Percentiles rank a stretch among this genome's conserved stretches.
phyloP scores from a whole-genome alignment of 1,140 invertebrate species.

The Procambarus virginalis region DNA sequence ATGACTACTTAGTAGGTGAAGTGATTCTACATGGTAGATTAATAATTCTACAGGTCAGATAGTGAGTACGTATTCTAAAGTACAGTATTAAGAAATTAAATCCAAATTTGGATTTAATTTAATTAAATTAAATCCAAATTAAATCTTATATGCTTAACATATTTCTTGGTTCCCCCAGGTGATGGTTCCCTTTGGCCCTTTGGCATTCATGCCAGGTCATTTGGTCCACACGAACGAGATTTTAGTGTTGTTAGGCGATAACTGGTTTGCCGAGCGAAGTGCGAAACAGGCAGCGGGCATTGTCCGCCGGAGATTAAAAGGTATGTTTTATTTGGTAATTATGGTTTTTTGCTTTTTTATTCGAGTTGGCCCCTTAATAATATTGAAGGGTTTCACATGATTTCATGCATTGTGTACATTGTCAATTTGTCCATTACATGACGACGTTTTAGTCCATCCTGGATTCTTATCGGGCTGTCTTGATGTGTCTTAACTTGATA shows the following conservation, averaged over 20 bases:
- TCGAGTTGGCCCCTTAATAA: neutral
- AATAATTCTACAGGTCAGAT: no score
- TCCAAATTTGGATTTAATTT: no score
- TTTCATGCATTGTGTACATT: no score
- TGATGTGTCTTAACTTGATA: no score
- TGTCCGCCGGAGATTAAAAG: constrained; percentile 57
- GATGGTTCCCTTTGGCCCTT: constrained; percentile 55
- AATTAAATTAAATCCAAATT: neutral
- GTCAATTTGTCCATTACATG: no score
- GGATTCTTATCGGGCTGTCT: no score
- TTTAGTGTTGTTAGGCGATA: constrained; percentile 81
- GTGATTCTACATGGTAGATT: no score
- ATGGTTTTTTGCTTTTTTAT: neutral
- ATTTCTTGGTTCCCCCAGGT: constrained; percentile 30
- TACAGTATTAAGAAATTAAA: no score
- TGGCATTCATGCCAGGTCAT: constrained; percentile 81
- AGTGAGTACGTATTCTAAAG: no score
- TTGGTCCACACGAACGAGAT: constrained; percentile 85
- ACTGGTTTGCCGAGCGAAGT: constrained; percentile 83
- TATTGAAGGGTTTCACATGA: neutral
- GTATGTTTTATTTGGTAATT: neutral
- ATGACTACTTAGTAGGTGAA: no score
- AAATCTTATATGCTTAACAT: neutral
- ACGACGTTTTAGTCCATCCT: no score
- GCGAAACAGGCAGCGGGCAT: constrained; percentile 80